phyloP scores from a whole-genome alignment of 35 echinoderm and acorn worm species.

The Amphiura filiformis region DNA sequence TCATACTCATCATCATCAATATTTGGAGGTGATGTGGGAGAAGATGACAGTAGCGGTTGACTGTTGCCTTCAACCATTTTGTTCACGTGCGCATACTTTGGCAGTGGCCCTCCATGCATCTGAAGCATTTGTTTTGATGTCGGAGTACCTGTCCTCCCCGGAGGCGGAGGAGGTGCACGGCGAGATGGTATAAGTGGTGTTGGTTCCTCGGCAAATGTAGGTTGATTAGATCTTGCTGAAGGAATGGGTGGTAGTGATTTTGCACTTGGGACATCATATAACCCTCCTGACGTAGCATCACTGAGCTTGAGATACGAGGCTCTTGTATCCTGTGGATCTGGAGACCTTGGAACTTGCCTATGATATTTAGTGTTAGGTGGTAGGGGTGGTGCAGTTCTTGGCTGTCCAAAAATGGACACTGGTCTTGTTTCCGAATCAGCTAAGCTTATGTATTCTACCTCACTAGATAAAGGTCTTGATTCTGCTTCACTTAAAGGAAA shows the following conservation, averaged over 20 bases:
- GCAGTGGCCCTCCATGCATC: neutral
- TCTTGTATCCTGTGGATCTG: neutral
- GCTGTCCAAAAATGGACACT: neutral
- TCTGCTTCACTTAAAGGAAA: neutral
- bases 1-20: slow-evolving; percentile 20
- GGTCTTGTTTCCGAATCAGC: neutral
- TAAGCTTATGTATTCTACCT: neutral
- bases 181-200: slow-evolving; percentile 2
- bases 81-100: neutral
- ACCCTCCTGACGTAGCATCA: neutral
- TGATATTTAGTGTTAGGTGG: neutral
- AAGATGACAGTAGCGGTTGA: neutral
- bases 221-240: neutral
- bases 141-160: neutral
- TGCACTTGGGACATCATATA: neutral
- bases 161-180: slow-evolving; percentile 21
- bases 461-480: neutral
- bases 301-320: neutral
- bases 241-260: slow-evolving; percentile 8
- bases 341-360: neutral
- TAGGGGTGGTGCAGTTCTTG: neutral
- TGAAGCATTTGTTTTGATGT: neutral
- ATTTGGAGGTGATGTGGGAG: neutral
- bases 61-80: neutral
- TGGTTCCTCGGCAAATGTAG: neutral